phyloP scores from a whole-genome alignment of 2,797 vertebrate genomes.

The Sciaenops ocellatus region DNA sequence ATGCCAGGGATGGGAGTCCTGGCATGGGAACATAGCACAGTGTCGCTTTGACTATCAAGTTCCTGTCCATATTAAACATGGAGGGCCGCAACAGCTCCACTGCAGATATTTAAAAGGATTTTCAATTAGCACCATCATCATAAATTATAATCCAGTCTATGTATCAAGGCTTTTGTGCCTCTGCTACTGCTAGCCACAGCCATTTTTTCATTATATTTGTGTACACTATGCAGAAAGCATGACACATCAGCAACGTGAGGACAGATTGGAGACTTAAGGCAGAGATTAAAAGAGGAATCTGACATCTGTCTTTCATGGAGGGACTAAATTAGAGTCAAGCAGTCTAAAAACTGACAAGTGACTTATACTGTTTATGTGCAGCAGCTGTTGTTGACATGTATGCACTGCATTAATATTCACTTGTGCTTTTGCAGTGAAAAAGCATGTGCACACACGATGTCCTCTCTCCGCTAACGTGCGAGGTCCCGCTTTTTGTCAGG shows the following conservation, averaged over 20 bases:
- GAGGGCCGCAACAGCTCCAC: constrained; percentile 44
- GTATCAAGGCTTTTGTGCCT: neutral
- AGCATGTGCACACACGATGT: constrained; percentile 8
- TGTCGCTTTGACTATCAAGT: constrained; percentile 63
- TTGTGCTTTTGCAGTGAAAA: neutral
- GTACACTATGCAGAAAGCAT: neutral
- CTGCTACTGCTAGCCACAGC: neutral
- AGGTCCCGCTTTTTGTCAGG: constrained; percentile 20
- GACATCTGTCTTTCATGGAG: constrained; percentile 48
- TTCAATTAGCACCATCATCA: constrained; percentile 55
- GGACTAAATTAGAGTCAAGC: constrained; percentile 43
- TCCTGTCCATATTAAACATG: constrained; percentile 49
- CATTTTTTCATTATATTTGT: neutral
- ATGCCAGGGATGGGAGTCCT: constrained; percentile 64
- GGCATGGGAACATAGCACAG: constrained; percentile 71
- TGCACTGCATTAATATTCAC: constrained; percentile 24
- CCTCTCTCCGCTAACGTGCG: constrained; percentile 14
- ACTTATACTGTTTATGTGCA: constrained; percentile 33
- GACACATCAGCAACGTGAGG: constrained; percentile 12
- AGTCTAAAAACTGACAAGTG: constrained; percentile 40
- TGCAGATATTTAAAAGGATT: constrained; percentile 53
- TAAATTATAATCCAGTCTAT: constrained; percentile 16
- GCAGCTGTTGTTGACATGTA: constrained; percentile 51
- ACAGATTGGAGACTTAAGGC: constrained; percentile 19
- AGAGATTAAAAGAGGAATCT: constrained; percentile 50